Conservation (phyloP, 2,888 invertebrate species). For the Rhamnusium bicolor region DNA sequence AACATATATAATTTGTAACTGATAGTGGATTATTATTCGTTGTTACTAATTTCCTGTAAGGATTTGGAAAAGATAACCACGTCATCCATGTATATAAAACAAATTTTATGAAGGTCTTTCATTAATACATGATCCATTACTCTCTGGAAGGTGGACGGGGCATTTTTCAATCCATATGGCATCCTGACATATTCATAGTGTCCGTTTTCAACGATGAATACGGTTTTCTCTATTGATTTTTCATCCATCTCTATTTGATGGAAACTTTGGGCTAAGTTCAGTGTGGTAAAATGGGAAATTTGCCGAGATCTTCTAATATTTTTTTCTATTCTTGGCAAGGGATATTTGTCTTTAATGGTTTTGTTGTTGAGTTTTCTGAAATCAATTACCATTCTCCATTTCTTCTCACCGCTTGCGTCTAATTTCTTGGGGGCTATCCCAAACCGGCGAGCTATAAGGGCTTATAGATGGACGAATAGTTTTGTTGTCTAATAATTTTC, state of each 20-base stretch:
- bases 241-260: slow-evolving; percentile 14
- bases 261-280: slow-evolving; percentile 9
- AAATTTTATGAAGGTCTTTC: neutral
- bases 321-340: slow-evolving; percentile 1
- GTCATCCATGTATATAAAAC: neutral
- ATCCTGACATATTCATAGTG: too few species aligned
- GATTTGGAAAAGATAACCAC: neutral
- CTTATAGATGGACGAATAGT: neutral
- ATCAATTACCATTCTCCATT: too few species aligned
- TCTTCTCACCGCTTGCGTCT: too few species aligned
- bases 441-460: too few species aligned
- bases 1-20: neutral
- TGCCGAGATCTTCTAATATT: too few species aligned
- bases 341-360: slow-evolving; percentile 16
- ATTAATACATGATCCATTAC: neutral
- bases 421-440: too few species aligned
- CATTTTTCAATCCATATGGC: neutral
- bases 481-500: neutral
- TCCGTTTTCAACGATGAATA: neutral
- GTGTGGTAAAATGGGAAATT: neutral
- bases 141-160: too few species aligned
- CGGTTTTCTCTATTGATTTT: neutral
- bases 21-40: neutral
- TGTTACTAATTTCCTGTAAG: neutral
- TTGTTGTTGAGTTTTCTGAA: too few species aligned